A percentile compares a stretch with the other conserved stretches of the same genome.
phyloP scores from a whole-genome alignment of 1,140 invertebrate genomes.

The Diprion similis region DNA sequence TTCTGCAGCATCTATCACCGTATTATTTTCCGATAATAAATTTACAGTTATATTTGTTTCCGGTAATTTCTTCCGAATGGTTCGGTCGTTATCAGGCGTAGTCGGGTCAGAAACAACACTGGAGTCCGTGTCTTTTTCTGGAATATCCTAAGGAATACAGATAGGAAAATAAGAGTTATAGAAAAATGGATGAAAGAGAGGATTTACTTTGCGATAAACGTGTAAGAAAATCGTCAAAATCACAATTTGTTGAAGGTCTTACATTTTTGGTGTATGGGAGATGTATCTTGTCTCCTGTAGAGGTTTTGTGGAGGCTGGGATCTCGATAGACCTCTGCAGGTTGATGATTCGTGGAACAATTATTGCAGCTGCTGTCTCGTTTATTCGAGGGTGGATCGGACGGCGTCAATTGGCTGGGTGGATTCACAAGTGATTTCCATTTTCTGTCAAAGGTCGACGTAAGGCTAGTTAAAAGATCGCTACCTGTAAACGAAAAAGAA shows the following conservation, averaged over 20 bases:
- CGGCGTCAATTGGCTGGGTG: conserved; percentile 44
- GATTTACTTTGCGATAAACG: not conserved
- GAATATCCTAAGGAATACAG: conserved; percentile 34
- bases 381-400: conserved; percentile 30
- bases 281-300: conserved; percentile 42
- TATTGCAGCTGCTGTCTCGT: conserved; percentile 17
- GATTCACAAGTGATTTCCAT: conserved; percentile 67
- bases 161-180: conserved; percentile 5
- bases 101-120: conserved; percentile 22
- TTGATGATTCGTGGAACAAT: conserved; percentile 14
- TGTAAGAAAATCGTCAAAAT: conserved; percentile 21
- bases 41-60: conserved; percentile 6
- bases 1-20: conserved; percentile 40
- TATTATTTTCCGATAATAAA: not conserved
- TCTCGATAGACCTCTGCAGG: conserved; percentile 50
- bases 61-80: conserved; percentile 29
- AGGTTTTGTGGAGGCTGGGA: conserved; percentile 55
- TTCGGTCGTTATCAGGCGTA: conserved; percentile 51
- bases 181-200: conserved; percentile 16
- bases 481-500: conserved; percentile 61
- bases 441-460: conserved; percentile 80
- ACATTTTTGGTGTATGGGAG: conserved; percentile 43
- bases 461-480: conserved; percentile 72
- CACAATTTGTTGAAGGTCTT: conserved; percentile 27
- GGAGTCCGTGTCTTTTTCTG: conserved; percentile 48